These are phyloP conservation scores for Caenorhabditis wallacei DNA, from an alignment of 2,888 invertebrate species.

Conservation along the genomic window DNA sequence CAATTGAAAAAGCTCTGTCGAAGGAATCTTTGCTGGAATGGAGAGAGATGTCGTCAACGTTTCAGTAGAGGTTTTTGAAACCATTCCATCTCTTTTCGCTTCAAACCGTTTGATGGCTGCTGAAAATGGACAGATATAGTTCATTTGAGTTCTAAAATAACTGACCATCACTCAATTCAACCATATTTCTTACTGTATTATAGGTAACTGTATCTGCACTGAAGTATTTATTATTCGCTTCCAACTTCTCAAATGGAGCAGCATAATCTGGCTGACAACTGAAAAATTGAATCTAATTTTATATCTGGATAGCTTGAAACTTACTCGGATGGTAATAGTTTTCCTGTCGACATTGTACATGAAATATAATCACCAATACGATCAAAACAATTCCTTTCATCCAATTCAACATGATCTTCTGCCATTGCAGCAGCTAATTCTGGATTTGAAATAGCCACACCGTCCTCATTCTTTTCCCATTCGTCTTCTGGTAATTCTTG, in stretches of 20 bases:
- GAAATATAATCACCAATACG: not conserved
- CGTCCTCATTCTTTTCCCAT: constrained; percentile 1
- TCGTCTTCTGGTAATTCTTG: not conserved
- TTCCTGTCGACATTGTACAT: not conserved
- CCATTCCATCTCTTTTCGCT: not conserved
- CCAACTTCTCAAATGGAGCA: constrained; percentile 15
- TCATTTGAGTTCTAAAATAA: not conserved
- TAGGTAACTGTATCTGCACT: not conserved
- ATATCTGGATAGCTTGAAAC: no score
- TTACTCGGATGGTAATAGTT: not conserved
- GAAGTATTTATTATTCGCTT: constrained; percentile 2
- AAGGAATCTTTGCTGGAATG: not conserved
- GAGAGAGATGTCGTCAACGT: not conserved
- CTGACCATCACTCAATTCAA: not conserved
- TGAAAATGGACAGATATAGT: not conserved
- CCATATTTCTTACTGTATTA: constrained; percentile 4
- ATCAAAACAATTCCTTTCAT: not conserved
- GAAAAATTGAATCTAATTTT: constrained; percentile 57
- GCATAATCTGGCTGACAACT: constrained; percentile 10
- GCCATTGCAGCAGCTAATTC: constrained; percentile 7
- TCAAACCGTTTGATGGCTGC: not conserved
- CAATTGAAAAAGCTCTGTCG: not conserved
- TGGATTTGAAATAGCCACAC: not conserved
- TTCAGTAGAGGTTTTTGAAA: not conserved
- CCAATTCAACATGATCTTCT: not conserved